Evolutionary conservation across 2,797 vertebrate species (phyloP).

Genomic region (Eurystomus glaucurus): DNA sequence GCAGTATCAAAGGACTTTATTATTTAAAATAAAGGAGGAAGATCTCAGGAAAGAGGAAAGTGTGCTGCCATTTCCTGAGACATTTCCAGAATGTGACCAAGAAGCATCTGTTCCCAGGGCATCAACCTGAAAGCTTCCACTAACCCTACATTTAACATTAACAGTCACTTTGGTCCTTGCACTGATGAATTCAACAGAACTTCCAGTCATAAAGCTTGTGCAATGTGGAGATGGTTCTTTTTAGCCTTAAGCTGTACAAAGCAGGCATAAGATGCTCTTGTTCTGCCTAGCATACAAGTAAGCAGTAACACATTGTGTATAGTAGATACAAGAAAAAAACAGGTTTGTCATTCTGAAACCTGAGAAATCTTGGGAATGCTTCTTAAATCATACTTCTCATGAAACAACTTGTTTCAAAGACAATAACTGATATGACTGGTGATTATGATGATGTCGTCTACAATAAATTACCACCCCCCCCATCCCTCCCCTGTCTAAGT

Average conservation of each 20-base stretch:
- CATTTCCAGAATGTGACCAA: background rate
- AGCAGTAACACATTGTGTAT: background rate
- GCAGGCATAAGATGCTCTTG: background rate
- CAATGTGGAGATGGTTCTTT: background rate
- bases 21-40: background rate
- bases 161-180: background rate
- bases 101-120: background rate
- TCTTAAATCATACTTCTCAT: constrained; percentile 11
- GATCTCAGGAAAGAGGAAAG: background rate
- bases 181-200: background rate
- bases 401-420: constrained; percentile 23
- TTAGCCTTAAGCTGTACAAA: background rate
- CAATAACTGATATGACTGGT: background rate
- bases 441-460: background rate
- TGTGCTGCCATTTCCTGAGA: background rate
- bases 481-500: background rate
- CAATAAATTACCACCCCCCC: background rate
- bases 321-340: background rate
- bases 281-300: background rate
- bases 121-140: background rate
- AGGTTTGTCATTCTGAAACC: background rate
- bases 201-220: background rate
- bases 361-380: background rate
- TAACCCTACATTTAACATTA: background rate
- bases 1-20: background rate